These are phyloP conservation scores for Caranx ignobilis DNA, from an alignment of 2,113 vertebrate genomes.

Conservation along the genomic window DNA sequence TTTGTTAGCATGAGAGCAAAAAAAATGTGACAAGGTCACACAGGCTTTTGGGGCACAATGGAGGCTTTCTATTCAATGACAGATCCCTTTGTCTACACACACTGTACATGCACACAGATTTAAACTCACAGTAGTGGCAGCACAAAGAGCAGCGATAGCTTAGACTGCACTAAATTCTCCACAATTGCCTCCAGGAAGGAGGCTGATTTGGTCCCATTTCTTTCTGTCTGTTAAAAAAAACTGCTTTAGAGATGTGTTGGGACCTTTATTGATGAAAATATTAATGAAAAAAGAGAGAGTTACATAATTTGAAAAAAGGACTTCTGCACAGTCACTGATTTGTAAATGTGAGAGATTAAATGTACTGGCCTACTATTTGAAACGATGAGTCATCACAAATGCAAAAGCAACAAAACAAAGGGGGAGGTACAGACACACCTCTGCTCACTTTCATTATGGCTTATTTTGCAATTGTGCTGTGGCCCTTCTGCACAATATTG, in stretches of 20 bases:
- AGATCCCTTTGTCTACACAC: conserved; percentile 19
- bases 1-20: conserved; percentile 19
- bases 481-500: no score
- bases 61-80: conserved; percentile 1
- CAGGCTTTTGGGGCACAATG: background rate
- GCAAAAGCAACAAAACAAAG: no score
- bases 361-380: background rate
- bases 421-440: no score
- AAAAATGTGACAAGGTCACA: conserved; percentile 19
- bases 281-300: background rate
- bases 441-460: no score
- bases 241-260: background rate
- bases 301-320: background rate
- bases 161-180: conserved; percentile 20
- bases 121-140: background rate
- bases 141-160: conserved; percentile 25
- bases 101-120: background rate
- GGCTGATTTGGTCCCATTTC: conserved; percentile 9
- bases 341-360: no score
- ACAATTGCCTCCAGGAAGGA: conserved; percentile 5
- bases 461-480: no score
- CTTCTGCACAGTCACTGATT: no score
- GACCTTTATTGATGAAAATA: background rate
- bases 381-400: no score
- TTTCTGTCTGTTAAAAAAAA: background rate